Evolutionary conservation across 92 coral and sea anemone species (phyloP), one percentile per base, ranked within the genome.

Genomic region (Ricordea florida): DNA sequence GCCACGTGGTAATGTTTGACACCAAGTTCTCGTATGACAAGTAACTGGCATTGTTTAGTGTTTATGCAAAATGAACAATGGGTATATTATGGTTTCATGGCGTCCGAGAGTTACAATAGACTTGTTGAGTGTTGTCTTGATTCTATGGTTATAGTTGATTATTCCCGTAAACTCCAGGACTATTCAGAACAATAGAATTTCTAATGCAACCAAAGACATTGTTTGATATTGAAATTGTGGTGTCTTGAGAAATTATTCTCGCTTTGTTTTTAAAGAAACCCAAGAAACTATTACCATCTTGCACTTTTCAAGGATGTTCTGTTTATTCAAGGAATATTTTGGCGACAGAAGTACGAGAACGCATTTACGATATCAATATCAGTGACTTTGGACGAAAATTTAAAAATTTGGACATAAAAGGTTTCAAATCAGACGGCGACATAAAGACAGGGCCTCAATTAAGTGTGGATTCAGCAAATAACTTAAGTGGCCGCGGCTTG

Each of bases 1-100:
- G 64, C 64, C 64, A 57, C 44, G 42, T 57, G 64, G 26, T 16
- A 30, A 57, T 57, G 64, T 57, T 57, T 4, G 44, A 57, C 64
- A 57, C 64, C 64, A 33, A 16, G 64, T 57, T 33, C 64, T 57
- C 28, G 64, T 57, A 57, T 57, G 25, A 5, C 64, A 57, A 57
- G 31, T 14, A 57, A 57, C 14, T 57, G 41, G 64, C 64, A 57
- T 57, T 16, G 28, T 17, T 57, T 56, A 56, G 28, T 16, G 28
- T 16, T 57, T 57, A 17, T 18, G 6, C 0, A 7, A 50, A 50
- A 8, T 50, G 57, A 50, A 20, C 57, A 50, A 24, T 0, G 57
- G 26, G n/a, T 23, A 50, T 50, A 50, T 50, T 20, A 50, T 50
- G 57, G 57, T 5, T 50, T 20, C 57, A 50, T 18, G 33, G 57